Percentiles rank a stretch among this genome's conserved stretches.
Conservation (phyloP, 2,888 invertebrate genomes). For the Stramonita haemastoma region DNA sequence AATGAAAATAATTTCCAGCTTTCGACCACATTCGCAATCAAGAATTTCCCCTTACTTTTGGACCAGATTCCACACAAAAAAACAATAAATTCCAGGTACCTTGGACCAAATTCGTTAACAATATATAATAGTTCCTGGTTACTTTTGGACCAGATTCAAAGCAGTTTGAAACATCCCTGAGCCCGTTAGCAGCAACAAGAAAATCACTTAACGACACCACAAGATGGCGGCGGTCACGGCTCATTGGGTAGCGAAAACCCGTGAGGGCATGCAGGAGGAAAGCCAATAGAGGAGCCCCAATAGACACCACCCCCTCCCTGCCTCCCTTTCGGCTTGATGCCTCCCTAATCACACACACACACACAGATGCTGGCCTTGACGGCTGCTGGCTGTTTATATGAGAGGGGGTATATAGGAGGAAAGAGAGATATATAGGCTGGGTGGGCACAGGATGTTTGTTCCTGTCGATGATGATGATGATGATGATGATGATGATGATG, state of each 20-base stretch:
- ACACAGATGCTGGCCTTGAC: background rate
- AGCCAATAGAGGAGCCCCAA: background rate
- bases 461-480: background rate
- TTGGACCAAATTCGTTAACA: no score
- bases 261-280: background rate
- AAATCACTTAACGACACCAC: background rate
- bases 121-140: no score
- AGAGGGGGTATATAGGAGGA: no score
- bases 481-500: constrained; percentile 19
- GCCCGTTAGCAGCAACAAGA: no score
- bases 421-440: background rate
- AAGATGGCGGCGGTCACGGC: constrained; percentile 17
- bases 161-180: no score
- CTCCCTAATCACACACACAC: background rate
- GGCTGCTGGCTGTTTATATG: no score
- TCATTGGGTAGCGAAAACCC: background rate
- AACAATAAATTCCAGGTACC: no score
- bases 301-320: background rate
- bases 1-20: no score
- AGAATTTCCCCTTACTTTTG: no score
- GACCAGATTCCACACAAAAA: no score
- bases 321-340: background rate
- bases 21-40: no score
- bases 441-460: background rate
- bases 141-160: no score